Evolutionary conservation across 2,888 invertebrate species (phyloP).

Genomic region (Drosophila parthenogenetica): DNA sequence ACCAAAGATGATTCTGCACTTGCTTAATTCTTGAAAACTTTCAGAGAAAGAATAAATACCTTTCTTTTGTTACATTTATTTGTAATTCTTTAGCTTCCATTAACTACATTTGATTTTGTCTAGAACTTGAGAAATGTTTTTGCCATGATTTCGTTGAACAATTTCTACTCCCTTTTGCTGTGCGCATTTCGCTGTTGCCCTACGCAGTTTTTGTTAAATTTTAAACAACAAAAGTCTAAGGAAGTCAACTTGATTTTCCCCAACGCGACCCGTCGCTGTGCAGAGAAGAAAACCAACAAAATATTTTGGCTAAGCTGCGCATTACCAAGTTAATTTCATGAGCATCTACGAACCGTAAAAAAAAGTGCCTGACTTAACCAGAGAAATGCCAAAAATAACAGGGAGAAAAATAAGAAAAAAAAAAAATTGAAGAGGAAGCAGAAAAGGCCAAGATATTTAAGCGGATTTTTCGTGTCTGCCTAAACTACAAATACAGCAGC

Average conservation of each 20-base stretch:
- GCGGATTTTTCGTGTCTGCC: conserved; percentile 60
- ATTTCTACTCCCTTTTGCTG: not conserved
- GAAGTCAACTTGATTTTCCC: not conserved
- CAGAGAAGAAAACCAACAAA: not conserved
- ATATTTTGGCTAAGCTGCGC: conserved; percentile 56
- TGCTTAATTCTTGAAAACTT: no score
- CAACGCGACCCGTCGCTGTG: not conserved
- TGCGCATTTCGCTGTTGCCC: conserved; percentile 12
- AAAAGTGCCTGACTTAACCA: conserved; percentile 71
- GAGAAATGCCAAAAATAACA: conserved; percentile 69
- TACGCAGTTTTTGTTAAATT: conserved; percentile 50
- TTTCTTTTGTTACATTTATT: not conserved
- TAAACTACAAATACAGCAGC: conserved; percentile 58
- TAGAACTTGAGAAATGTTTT: not conserved
- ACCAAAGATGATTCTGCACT: no score
- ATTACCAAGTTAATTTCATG: conserved; percentile 67
- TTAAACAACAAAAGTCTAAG: conserved; percentile 31
- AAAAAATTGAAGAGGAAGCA: not conserved
- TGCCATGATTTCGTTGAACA: not conserved
- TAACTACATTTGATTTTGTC: not conserved
- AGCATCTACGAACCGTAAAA: conserved; percentile 48
- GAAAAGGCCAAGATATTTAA: conserved; percentile 52
- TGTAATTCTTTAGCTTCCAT: not conserved
- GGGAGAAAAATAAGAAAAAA: not conserved
- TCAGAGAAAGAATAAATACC: no score